phyloP scores from a whole-genome alignment of 2,797 vertebrate species.

The Hippoglossus hippoglossus region DNA sequence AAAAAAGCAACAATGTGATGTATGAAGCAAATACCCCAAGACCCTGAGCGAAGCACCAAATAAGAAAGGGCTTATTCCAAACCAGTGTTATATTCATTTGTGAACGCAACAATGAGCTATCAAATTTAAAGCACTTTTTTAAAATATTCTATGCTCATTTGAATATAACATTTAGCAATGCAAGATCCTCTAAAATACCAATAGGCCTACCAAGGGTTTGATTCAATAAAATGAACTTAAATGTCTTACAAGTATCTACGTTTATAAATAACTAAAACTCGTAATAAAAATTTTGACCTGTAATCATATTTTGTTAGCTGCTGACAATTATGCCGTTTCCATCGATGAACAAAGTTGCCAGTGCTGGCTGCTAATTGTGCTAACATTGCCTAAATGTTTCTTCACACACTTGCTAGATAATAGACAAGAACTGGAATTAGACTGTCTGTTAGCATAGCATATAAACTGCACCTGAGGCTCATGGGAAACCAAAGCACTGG shows the following conservation, averaged over 20 bases:
- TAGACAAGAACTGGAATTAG: too few relatives aligned
- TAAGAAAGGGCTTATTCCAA: constrained; percentile 1
- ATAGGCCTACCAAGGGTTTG: not conserved
- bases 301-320: too few relatives aligned
- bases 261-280: not conserved
- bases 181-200: not conserved
- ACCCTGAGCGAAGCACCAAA: constrained; percentile 25
- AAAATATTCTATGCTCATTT: too few relatives aligned
- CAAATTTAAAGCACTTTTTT: not conserved
- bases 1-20: not conserved
- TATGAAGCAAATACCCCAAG: not conserved
- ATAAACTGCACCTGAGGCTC: not conserved
- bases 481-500: not conserved
- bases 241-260: not conserved
- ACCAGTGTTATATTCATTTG: not conserved
- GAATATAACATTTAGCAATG: not conserved
- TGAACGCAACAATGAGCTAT: not conserved
- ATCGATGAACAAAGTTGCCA: too few relatives aligned
- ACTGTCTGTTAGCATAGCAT: not conserved
- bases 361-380: too few relatives aligned
- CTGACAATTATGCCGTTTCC: too few relatives aligned
- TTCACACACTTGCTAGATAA: too few relatives aligned
- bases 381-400: too few relatives aligned
- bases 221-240: not conserved
- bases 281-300: too few relatives aligned